phyloP scores from a whole-genome alignment of 1,140 invertebrate genomes.

The Tetranychus cinnabarinus region DNA sequence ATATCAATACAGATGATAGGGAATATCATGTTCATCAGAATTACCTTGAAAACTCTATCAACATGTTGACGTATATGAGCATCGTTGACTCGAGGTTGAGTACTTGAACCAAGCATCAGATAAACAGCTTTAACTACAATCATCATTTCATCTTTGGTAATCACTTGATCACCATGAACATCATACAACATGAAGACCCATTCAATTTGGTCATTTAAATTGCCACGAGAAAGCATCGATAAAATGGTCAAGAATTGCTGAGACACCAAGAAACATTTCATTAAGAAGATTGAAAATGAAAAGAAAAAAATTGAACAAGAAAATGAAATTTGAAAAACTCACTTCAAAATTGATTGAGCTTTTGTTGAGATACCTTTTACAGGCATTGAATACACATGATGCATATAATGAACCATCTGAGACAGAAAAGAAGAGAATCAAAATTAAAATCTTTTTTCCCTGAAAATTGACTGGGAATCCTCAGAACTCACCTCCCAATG shows the following conservation, averaged over 20 bases:
- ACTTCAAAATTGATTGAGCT: not conserved
- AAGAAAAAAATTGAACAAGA: not conserved
- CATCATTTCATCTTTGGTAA: conserved; percentile 47
- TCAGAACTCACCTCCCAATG: conserved; percentile 50
- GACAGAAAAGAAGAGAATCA: not conserved
- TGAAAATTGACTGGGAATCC: not conserved
- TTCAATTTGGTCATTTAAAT: conserved; percentile 30
- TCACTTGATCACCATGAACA: conserved; percentile 18
- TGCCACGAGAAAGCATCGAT: conserved; percentile 12
- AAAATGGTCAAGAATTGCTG: conserved; percentile 13
- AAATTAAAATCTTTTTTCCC: not conserved
- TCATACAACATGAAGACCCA: conserved; percentile 20
- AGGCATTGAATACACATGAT: not conserved
- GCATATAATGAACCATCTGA: conserved; percentile 1
- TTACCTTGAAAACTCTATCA: no score
- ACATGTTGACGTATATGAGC: no score
- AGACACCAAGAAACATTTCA: not conserved
- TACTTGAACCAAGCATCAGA: conserved; percentile 42
- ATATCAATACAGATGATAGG: no score
- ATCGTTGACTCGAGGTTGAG: no score
- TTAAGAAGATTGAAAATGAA: not conserved
- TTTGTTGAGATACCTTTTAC: not conserved
- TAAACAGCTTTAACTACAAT: conserved; percentile 72
- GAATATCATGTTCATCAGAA: no score
- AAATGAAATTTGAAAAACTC: not conserved